These are phyloP conservation scores for Reinhardtius hippoglossoides DNA, from an alignment of 2,113 vertebrate species.

Conservation along the genomic window DNA sequence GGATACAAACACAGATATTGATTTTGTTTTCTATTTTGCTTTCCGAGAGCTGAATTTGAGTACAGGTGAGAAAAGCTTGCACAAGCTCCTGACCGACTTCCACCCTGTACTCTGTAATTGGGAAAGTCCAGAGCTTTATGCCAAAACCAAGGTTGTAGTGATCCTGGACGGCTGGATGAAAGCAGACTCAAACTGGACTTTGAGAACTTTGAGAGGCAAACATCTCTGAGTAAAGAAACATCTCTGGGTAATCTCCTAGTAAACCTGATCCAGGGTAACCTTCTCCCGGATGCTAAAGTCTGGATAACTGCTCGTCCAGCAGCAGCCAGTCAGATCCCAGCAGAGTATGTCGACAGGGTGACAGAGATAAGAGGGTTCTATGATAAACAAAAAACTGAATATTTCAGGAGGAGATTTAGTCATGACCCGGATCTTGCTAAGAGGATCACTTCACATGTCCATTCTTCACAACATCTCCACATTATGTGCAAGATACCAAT, in stretches of 20 bases:
- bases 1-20: constrained; percentile 1
- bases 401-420: constrained; percentile 49
- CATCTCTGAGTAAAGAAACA: constrained; percentile 31
- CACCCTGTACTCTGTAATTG: not conserved
- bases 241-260: constrained; percentile 33
- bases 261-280: constrained; percentile 62
- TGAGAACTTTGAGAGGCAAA: not conserved
- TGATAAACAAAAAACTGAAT: constrained; percentile 61
- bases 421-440: not conserved
- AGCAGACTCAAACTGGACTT: constrained; percentile 56
- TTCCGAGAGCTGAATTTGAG: constrained; percentile 62
- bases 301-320: constrained; percentile 64
- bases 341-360: constrained; percentile 35
- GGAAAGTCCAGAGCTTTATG: not conserved
- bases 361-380: constrained; percentile 67
- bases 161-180: constrained; percentile 75
- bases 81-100: constrained; percentile 42
- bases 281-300: constrained; percentile 49
- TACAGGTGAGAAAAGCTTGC: constrained; percentile 25
- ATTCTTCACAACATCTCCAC: constrained; percentile 53
- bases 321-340: constrained; percentile 59
- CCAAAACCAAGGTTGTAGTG: not conserved
- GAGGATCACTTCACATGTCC: constrained; percentile 34
- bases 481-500: constrained; percentile 69
- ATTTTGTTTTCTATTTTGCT: constrained; percentile 62